Percentiles rank a stretch among this genome's conserved stretches.
phyloP scores from a whole-genome alignment of 2,888 invertebrate species.

The Aphodius sticticus region DNA sequence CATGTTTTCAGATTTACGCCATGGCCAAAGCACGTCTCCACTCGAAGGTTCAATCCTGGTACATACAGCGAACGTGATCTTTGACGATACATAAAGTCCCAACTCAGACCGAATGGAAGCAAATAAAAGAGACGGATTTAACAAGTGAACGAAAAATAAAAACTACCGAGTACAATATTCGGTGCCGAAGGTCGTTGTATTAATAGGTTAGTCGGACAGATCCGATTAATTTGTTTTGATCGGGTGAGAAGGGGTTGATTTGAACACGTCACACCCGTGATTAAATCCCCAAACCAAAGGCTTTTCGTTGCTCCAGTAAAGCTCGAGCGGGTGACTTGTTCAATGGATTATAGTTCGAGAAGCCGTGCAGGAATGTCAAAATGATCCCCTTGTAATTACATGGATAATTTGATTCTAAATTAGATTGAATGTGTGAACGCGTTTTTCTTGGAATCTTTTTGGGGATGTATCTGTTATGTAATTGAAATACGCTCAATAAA shows the following conservation, averaged over 20 bases:
- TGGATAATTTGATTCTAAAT: background rate
- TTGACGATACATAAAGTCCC: background rate
- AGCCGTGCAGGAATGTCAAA: background rate
- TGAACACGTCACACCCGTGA: background rate
- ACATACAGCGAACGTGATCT: background rate
- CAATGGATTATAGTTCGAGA: background rate
- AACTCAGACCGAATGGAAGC: background rate
- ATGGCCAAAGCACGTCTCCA: background rate
- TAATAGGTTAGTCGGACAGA: background rate
- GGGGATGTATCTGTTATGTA: background rate
- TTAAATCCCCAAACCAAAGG: background rate
- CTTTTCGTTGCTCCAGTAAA: background rate
- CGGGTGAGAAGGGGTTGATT: conserved; percentile 4
- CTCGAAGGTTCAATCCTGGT: background rate
- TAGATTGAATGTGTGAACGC: background rate
- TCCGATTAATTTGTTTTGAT: conserved; percentile 4
- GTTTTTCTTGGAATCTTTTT: background rate
- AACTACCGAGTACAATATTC: background rate
- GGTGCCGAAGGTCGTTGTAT: background rate
- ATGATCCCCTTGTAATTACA: background rate
- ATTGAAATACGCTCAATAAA: background rate
- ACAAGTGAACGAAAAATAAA: background rate
- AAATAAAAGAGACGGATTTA: background rate
- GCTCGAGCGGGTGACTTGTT: background rate
- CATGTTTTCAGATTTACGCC: background rate